A percentile compares a stretch with the other conserved stretches of the same genome.
These are phyloP conservation scores for Nineta flava DNA, from an alignment of 2,888 invertebrate species.

Conservation along the genomic window DNA sequence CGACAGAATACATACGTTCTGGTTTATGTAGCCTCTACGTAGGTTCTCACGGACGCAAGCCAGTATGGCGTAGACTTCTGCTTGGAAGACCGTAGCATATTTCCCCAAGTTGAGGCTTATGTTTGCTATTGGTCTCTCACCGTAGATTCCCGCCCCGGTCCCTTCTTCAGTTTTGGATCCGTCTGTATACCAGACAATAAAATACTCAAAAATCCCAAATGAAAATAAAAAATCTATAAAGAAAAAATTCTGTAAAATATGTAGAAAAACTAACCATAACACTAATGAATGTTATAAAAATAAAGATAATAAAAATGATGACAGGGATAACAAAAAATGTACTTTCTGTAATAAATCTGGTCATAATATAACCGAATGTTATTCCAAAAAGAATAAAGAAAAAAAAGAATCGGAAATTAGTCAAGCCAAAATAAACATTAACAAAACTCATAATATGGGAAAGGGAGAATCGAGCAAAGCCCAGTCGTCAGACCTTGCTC, in stretches of 20 bases:
- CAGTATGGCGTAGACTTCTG: no score
- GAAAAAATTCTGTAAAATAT: background rate
- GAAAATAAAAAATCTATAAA: background rate
- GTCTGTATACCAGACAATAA: no score
- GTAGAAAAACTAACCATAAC: background rate
- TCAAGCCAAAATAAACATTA: background rate
- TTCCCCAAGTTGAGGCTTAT: no score
- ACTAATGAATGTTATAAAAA: background rate
- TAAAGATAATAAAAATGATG: background rate
- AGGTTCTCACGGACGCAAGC: no score
- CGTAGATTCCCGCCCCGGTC: no score
- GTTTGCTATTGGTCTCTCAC: background rate
- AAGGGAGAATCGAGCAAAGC: background rate
- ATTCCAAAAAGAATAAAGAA: background rate
- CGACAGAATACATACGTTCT: no score
- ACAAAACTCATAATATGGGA: background rate
- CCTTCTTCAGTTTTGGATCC: no score
- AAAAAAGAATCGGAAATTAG: background rate
- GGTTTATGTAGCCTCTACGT: no score
- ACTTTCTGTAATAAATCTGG: background rate
- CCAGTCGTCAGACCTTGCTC: background rate
- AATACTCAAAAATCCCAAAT: background rate
- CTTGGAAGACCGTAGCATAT: no score
- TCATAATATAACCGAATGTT: background rate
- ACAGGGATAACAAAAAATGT: background rate